Percentiles rank a stretch among this genome's conserved stretches.
Evolutionary conservation across 1,140 invertebrate genomes (phyloP).

Genomic region (Drosophila bocqueti): DNA sequence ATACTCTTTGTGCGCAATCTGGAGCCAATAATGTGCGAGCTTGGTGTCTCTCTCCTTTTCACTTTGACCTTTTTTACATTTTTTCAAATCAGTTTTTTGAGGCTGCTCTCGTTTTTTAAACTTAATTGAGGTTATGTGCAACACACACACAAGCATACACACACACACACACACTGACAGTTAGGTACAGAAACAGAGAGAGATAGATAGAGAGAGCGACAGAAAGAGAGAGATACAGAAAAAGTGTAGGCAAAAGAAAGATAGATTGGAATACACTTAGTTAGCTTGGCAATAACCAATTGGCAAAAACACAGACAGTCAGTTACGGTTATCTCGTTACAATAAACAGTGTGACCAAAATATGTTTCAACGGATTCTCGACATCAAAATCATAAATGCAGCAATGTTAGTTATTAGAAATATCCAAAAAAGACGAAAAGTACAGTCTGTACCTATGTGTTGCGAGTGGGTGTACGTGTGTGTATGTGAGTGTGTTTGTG

Average conservation of each 20-base stretch:
- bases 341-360: slow-evolving; percentile 71
- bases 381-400: slow-evolving; percentile 75
- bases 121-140: slow-evolving; percentile 42
- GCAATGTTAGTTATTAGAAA: slow-evolving; percentile 78
- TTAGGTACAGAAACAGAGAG: slow-evolving; percentile 38
- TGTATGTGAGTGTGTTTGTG: slow-evolving; percentile 33
- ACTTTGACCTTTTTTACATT: slow-evolving; percentile 26
- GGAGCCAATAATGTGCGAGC: slow-evolving; percentile 68
- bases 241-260: slow-evolving; percentile 60
- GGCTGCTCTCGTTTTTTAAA: slow-evolving; percentile 50
- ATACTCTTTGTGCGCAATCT: slow-evolving; percentile 41
- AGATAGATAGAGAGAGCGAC: slow-evolving; percentile 45
- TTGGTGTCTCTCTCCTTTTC: slow-evolving; percentile 45
- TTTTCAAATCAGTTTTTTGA: slow-evolving; percentile 29
- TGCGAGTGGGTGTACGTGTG: slow-evolving; percentile 7
- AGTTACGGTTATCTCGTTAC: slow-evolving; percentile 71
- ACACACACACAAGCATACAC: slow-evolving; percentile 43
- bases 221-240: slow-evolving; percentile 58
- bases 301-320: slow-evolving; percentile 74
- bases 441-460: slow-evolving; percentile 60
- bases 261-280: slow-evolving; percentile 72
- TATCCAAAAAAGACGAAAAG: slow-evolving; percentile 56
- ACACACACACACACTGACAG: slow-evolving; percentile 44
- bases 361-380: slow-evolving; percentile 60
- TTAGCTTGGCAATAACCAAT: slow-evolving; percentile 77